A percentile compares a stretch with the other conserved stretches of the same genome.
Evolutionary conservation across 2,888 invertebrate species (phyloP).

Genomic region (Athalia rosae): DNA sequence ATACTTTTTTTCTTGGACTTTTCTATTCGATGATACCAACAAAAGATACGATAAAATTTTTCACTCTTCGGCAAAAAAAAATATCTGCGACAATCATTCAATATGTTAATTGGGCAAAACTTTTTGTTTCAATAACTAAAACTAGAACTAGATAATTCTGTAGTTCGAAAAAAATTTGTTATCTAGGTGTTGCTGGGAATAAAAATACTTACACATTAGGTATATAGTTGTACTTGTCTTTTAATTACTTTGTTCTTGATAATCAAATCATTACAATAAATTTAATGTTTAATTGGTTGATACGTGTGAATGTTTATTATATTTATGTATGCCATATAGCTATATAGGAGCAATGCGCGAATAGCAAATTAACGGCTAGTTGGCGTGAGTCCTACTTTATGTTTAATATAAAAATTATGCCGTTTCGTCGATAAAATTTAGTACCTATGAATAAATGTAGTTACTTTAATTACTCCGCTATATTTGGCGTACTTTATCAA

Average conservation of each 20-base stretch:
- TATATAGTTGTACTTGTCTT: constrained; percentile 49
- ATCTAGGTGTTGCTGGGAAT: background rate
- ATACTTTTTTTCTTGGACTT: too few species aligned
- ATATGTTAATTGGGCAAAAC: too few species aligned
- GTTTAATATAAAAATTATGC: constrained; percentile 16
- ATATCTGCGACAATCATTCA: too few species aligned
- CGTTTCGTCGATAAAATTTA: constrained; percentile 10
- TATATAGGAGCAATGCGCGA: constrained; percentile 1
- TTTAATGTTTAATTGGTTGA: too few species aligned
- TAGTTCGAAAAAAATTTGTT: too few species aligned
- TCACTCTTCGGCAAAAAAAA: too few species aligned
- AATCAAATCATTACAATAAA: constrained; percentile 50
- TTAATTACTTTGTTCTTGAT: constrained; percentile 51
- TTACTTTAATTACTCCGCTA: constrained; percentile 34
- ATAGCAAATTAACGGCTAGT: constrained; percentile 3
- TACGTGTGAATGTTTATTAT: background rate
- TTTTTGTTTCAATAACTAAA: too few species aligned
- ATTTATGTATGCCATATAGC: background rate
- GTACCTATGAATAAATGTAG: background rate
- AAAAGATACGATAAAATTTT: too few species aligned
- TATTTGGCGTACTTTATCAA: constrained; percentile 39
- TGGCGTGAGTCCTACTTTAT: constrained; percentile 12
- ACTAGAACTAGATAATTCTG: too few species aligned
- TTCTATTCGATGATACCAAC: too few species aligned
- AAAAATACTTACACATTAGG: background rate